Base-by-base conservation (phyloP, 2,113 vertebrate species). In the Polypterus bichir region DNA sequence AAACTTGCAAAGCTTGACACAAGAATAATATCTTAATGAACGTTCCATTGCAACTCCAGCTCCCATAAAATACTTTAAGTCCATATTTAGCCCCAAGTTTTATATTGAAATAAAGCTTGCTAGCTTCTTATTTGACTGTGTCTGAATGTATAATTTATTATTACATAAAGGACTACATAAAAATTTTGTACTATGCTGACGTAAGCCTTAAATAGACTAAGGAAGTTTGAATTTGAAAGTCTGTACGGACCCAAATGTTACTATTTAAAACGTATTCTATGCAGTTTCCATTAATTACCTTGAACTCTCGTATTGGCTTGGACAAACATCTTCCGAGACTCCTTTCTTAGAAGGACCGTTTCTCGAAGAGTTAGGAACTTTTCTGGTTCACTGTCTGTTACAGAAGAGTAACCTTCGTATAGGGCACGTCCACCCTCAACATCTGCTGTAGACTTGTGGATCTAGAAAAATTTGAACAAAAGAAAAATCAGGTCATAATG, bases 291-390 rank as follows among this genome's bases (percentile, higher is more conserved):
- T 44, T 3, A 10, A 59, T 4, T 66, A 93, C 91, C 91, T 49
- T 78, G 80, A 9, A 92, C 62, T 46, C n/a, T 76, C 58, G 90
- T 89, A 75, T 93, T 95, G 52, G 90, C 90, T 76, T 94, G 92
- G 60, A 94, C 91, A 9, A 95, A 91, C 70, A 93, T 86, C 73
- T 95, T 95, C 10, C 92, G 88, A 4, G 79, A 81, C 57, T 92
- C 92, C 68, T 94, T 95, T 49, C 92, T 85, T 62, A 91, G 81
- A 54, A 95, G 79, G 7, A 94, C 86, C 0, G 89, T 95, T 59
- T 92, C 83, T 1, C 89, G 75, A 6, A 95, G 84, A 52, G 76
- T 86, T 8, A 90, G 68, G 74, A 93, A 95, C 64, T 84, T 78
- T 71, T 90, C 77, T 0, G 82, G 65, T 1, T 85, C 78, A 0